Conservation (phyloP, 2,113 vertebrate species). For the Cygnus buccinator region DNA sequence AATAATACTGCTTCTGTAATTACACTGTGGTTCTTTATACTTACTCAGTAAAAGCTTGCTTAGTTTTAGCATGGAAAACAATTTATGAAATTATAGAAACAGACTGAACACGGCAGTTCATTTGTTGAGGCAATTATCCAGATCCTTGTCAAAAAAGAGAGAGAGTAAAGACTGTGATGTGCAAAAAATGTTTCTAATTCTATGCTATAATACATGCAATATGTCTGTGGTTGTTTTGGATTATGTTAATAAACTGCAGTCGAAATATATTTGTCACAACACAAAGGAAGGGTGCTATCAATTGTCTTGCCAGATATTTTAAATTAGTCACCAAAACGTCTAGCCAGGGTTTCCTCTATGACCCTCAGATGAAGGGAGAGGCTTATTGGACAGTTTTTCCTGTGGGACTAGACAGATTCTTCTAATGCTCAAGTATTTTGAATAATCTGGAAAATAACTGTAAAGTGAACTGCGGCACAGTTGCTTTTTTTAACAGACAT, state of each 20-base stretch:
- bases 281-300: constrained; percentile 79
- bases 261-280: constrained; percentile 84
- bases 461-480: constrained; percentile 64
- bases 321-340: constrained; percentile 86
- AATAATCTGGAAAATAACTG: constrained; percentile 76
- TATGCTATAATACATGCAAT: constrained; percentile 81
- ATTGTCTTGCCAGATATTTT: constrained; percentile 81
- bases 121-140: constrained; percentile 86
- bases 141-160: constrained; percentile 79
- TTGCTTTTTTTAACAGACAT: constrained; percentile 64
- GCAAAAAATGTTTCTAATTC: constrained; percentile 83
- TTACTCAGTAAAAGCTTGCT: constrained; percentile 84
- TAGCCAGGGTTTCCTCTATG: constrained; percentile 85
- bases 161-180: constrained; percentile 74
- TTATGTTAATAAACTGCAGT: constrained; percentile 82
- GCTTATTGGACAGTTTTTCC: constrained; percentile 63
- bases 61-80: constrained; percentile 82
- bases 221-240: constrained; percentile 82
- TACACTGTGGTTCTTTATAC: constrained; percentile 85
- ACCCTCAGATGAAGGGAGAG: constrained; percentile 74
- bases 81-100: constrained; percentile 84
- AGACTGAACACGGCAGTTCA: constrained; percentile 82
- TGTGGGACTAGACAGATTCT: constrained; percentile 61
- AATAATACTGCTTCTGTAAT: constrained; percentile 85
- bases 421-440: constrained; percentile 60